phyloP scores from a whole-genome alignment of 2,797 vertebrate genomes.

The Acanthiza pusilla region DNA sequence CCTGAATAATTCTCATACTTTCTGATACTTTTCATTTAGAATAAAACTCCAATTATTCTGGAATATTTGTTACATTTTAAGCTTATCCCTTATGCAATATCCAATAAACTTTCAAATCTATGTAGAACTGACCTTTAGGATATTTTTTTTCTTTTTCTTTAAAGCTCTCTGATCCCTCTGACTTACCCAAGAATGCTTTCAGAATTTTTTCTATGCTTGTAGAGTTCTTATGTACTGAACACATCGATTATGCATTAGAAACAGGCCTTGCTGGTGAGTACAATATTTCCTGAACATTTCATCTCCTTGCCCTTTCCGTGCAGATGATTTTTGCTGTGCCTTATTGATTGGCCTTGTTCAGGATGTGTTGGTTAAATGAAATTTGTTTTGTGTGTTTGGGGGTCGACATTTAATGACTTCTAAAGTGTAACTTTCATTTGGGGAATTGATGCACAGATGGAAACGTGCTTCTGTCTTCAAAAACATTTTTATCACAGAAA shows the following conservation, averaged over 20 bases:
- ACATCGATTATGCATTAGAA: constrained; percentile 98
- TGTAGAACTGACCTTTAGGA: constrained; percentile 38
- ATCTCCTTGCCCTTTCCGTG: neutral
- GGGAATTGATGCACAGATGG: neutral
- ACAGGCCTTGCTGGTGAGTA: constrained; percentile 92
- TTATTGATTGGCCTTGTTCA: constrained; percentile 11
- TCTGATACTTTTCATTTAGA: neutral
- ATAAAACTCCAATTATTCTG: neutral
- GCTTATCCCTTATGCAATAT: neutral
- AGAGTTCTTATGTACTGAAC: constrained; percentile 96
- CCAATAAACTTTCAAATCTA: neutral
- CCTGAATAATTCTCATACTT: neutral
- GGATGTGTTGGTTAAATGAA: neutral
- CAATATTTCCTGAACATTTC: neutral
- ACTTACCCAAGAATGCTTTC: constrained; percentile 97
- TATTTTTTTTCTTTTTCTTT: constrained; percentile 19
- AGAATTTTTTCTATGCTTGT: constrained; percentile 96
- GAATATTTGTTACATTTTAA: neutral
- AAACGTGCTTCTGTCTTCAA: neutral
- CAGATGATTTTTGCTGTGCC: constrained; percentile 3
- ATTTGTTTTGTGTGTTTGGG: neutral
- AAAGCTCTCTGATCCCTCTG: constrained; percentile 96
- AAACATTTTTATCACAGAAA: neutral
- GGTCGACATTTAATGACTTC: neutral
- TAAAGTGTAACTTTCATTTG: neutral